A percentile compares a stretch with the other conserved stretches of the same genome.
phyloP scores from a whole-genome alignment of 2,113 vertebrate genomes.

The Barnardius zonarius region DNA sequence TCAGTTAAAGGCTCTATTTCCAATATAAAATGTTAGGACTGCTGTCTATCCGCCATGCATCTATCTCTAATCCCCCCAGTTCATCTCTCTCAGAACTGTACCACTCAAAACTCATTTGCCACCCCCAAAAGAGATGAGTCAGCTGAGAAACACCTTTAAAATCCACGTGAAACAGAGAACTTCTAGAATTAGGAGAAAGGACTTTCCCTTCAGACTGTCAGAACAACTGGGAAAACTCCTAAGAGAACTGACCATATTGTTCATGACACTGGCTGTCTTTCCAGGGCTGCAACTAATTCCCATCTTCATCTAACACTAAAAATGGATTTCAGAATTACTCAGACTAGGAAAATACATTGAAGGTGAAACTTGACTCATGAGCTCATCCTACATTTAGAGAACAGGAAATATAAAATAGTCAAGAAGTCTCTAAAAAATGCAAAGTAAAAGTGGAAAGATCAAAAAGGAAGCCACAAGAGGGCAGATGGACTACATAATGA shows the following conservation, averaged over 20 bases:
- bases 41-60: neutral
- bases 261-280: neutral
- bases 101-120: neutral
- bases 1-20: neutral
- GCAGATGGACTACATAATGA: slow-evolving; percentile 65
- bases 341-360: slow-evolving; percentile 22
- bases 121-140: neutral
- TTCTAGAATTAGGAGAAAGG: neutral
- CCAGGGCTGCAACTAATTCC: slow-evolving; percentile 24
- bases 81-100: neutral
- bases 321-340: slow-evolving; percentile 30
- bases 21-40: neutral
- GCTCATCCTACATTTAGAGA: slow-evolving; percentile 33
- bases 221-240: neutral
- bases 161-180: neutral
- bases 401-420: slow-evolving; percentile 53
- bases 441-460: slow-evolving; percentile 61
- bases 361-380: slow-evolving; percentile 43
- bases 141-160: neutral
- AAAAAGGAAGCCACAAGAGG: slow-evolving; percentile 67
- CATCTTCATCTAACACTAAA: slow-evolving; percentile 10
- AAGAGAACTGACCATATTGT: neutral
- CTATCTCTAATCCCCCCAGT: neutral
- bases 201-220: neutral
- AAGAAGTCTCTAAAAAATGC: slow-evolving; percentile 40